Conservation (phyloP, 2,888 invertebrate genomes). For the Loripinus fragilis region DNA sequence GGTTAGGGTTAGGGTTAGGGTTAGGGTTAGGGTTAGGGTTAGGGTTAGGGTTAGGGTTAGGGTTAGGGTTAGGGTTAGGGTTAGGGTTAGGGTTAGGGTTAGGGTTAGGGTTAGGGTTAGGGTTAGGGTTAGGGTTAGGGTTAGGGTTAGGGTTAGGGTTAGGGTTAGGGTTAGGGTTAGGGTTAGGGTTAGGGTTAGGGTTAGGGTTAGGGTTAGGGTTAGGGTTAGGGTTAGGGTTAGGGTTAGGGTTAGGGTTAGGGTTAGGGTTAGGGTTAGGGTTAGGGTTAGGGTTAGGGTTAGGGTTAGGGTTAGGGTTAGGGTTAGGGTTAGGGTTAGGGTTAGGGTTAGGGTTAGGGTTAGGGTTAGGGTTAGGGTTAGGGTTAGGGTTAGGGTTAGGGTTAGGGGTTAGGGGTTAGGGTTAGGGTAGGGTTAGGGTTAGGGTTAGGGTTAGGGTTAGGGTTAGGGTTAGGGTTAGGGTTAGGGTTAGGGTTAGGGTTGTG, state of each 20-base stretch:
- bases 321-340: constrained; percentile 48
- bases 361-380: background rate
- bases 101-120: constrained; percentile 50
- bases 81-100: constrained; percentile 60
- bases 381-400: constrained; percentile 12
- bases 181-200: constrained; percentile 45
- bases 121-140: constrained; percentile 45
- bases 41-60: constrained; percentile 50
- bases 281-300: background rate
- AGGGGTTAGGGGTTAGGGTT: too few relatives aligned
- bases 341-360: constrained; percentile 3
- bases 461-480: background rate
- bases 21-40: constrained; percentile 56
- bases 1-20: constrained; percentile 60
- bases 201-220: constrained; percentile 40
- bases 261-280: constrained; percentile 40
- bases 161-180: constrained; percentile 28
- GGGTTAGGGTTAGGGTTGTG: constrained; percentile 7
- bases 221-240: constrained; percentile 56
- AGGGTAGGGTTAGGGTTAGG: constrained; percentile 28
- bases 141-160: constrained; percentile 34
- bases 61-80: constrained; percentile 45
- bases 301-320: constrained; percentile 10
- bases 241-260: constrained; percentile 46
- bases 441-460: constrained; percentile 41